These are phyloP conservation scores for Lamellibrachia columna DNA, from an alignment of 2,888 invertebrate genomes.

Conservation along the genomic window DNA sequence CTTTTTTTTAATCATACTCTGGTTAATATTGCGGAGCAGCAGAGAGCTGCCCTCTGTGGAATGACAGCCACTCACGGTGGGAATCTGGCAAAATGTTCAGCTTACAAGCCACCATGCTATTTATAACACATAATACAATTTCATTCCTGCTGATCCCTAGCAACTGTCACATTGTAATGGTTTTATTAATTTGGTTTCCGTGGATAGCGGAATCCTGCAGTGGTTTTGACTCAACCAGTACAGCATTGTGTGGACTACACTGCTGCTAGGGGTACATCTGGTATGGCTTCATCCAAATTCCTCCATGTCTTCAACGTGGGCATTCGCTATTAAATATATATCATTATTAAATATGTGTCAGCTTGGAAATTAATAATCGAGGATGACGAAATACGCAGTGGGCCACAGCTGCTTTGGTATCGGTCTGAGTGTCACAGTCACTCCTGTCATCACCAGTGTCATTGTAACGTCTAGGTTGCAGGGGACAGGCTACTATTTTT, in stretches of 20 bases:
- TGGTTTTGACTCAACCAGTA: background rate
- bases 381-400: background rate
- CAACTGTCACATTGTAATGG: background rate
- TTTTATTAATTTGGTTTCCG: constrained; percentile 2
- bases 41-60: background rate
- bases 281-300: background rate
- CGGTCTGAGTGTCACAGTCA: background rate
- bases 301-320: background rate
- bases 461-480: background rate
- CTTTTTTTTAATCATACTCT: background rate
- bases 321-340: background rate
- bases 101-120: background rate
- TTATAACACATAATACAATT: background rate
- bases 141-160: background rate
- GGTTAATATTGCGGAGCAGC: background rate
- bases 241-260: background rate
- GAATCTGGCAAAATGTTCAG: background rate
- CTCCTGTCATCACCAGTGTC: background rate
- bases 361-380: background rate
- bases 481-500: background rate
- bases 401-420: background rate
- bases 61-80: background rate
- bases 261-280: background rate
- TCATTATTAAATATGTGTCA: background rate
- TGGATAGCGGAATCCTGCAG: background rate